Evolutionary conservation across 2,888 invertebrate genomes (phyloP).

Genomic region (Andricus quercusramuli): DNA sequence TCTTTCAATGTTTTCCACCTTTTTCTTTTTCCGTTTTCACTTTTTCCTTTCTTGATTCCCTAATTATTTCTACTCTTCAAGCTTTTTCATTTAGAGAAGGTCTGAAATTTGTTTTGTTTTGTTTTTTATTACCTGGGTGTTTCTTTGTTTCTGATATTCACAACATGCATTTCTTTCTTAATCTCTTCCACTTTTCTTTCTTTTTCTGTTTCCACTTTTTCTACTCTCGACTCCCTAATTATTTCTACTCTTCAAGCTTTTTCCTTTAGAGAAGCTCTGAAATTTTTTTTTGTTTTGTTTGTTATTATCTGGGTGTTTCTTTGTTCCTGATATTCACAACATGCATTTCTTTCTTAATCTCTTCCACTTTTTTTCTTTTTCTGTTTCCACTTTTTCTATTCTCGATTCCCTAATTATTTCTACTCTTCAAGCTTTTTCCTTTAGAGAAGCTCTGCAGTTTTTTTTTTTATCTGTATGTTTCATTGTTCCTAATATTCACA

Average conservation of each 20-base stretch:
- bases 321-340: not conserved
- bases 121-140: not conserved
- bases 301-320: not conserved
- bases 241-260: slow-evolving; percentile 21
- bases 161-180: not conserved
- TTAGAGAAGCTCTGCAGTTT: not conserved
- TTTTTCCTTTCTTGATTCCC: not conserved
- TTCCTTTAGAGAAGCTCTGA: not conserved
- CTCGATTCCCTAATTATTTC: slow-evolving; percentile 8
- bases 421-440: slow-evolving; percentile 12
- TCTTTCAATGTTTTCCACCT: no score
- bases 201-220: not conserved
- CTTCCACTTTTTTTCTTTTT: not conserved
- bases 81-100: not conserved
- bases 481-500: not conserved
- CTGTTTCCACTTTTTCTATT: not conserved
- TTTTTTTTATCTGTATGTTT: not conserved
- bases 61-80: slow-evolving; percentile 9
- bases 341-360: not conserved
- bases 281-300: not conserved
- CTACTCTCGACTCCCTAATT: not conserved
- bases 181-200: not conserved
- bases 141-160: no score
- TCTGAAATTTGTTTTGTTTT: not conserved
- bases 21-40: no score